Conservation (phyloP, 2,113 vertebrate genomes). For the Chaenogobius annularis region DNA sequence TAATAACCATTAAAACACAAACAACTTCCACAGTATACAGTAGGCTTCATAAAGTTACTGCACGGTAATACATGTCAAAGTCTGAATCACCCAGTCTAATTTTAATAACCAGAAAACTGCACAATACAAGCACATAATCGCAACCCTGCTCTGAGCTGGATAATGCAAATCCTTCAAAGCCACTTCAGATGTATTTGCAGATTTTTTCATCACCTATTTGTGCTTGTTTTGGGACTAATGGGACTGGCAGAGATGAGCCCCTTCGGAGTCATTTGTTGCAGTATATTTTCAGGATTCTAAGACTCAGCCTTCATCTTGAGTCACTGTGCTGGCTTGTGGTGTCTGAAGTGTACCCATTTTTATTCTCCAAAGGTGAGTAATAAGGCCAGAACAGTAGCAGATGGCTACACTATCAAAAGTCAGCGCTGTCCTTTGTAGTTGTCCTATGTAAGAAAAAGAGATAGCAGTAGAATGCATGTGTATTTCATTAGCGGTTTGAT, state of each 20-base stretch:
- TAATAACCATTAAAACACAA: not conserved
- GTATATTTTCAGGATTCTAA: not conserved
- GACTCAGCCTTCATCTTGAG: not conserved
- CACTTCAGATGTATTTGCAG: conserved; percentile 10
- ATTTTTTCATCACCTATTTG: conserved; percentile 9
- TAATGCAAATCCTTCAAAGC: conserved; percentile 5
- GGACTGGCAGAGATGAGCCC: not conserved
- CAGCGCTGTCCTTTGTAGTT: not conserved
- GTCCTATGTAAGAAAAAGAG: not conserved
- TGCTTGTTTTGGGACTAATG: conserved; percentile 6
- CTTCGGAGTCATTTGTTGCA: conserved; percentile 7
- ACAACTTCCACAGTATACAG: not conserved
- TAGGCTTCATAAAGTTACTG: not conserved
- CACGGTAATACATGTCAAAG: not conserved
- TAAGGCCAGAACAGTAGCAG: not conserved
- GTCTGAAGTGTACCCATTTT: not conserved
- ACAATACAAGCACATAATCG: not conserved
- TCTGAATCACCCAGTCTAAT: not conserved
- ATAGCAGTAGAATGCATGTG: not conserved
- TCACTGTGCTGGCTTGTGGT: not conserved
- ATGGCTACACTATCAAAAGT: not conserved
- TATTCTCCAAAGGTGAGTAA: not conserved
- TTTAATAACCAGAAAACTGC: not conserved
- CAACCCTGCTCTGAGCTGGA: not conserved
- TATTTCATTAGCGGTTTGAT: not conserved